Conservation (phyloP, 2,888 invertebrate species). For the Papilio demoleus region DNA sequence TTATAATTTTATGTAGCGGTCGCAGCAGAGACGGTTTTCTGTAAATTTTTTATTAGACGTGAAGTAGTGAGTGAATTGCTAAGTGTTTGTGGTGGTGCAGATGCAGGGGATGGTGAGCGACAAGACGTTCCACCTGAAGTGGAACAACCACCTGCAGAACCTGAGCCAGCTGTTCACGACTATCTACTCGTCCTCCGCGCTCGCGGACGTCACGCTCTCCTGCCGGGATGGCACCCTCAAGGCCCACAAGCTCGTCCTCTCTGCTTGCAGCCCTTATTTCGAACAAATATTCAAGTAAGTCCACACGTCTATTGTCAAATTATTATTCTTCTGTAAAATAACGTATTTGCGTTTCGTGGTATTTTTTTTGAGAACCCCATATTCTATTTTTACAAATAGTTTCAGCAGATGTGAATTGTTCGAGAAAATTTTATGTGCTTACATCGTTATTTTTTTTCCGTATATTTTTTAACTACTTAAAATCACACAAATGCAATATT, state of each 20-base stretch:
- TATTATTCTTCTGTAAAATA: neutral
- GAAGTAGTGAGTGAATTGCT: constrained; percentile 71
- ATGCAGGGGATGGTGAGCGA: constrained; percentile 85
- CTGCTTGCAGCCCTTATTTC: constrained; percentile 90
- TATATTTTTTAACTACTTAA: neutral
- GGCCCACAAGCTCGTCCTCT: constrained; percentile 88
- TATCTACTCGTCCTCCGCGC: constrained; percentile 86
- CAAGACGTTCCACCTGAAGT: constrained; percentile 87
- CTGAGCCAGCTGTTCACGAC: constrained; percentile 87
- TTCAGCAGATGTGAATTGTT: constrained; percentile 15
- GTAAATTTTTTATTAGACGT: constrained; percentile 73
- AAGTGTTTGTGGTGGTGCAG: constrained; percentile 78
- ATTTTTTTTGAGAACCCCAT: constrained; percentile 16
- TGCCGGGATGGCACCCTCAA: constrained; percentile 88
- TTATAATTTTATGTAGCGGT: constrained; percentile 84
- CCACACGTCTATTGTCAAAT: constrained; percentile 4
- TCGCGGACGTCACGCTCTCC: constrained; percentile 88
- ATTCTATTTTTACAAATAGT: constrained; percentile 15
- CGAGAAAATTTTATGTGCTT: neutral
- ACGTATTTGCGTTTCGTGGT: constrained; percentile 19
- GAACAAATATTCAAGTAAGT: constrained; percentile 87
- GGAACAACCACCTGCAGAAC: constrained; percentile 90
- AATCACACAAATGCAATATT: constrained; percentile 14
- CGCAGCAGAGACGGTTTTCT: constrained; percentile 79
- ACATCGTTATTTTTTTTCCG: neutral